Conservation (phyloP, 2,797 vertebrate species). For the Squalus acanthias region DNA sequence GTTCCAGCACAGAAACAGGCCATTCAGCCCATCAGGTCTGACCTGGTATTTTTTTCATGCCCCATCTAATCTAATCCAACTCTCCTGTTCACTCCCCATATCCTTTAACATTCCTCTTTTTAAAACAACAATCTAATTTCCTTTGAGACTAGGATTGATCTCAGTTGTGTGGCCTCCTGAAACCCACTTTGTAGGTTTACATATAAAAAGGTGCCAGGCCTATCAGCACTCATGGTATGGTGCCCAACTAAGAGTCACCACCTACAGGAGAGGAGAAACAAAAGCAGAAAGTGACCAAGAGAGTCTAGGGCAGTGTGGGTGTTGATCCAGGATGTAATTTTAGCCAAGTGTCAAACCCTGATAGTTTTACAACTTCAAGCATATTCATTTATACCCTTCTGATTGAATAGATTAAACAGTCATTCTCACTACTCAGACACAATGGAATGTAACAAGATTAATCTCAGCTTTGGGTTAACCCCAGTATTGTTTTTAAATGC, state of each 20-base stretch:
- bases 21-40: background rate
- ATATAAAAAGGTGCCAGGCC: background rate
- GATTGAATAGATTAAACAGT: too few species aligned
- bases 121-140: background rate
- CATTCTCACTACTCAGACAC: background rate
- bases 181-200: background rate
- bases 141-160: background rate
- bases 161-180: background rate
- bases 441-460: background rate
- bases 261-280: background rate
- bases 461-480: background rate
- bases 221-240: background rate
- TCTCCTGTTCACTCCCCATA: background rate
- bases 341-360: background rate
- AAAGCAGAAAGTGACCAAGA: too few species aligned
- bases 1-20: background rate
- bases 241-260: background rate
- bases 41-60: background rate
- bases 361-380: background rate
- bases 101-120: background rate
- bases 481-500: background rate
- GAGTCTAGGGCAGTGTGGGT: too few species aligned
- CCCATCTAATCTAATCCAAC: background rate
- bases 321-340: background rate
- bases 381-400: too few species aligned